These are phyloP conservation scores for Sanderia malayensis DNA, from an alignment of 30 jellyfish, hydroid and myxozoan genomes.

Conservation along the genomic window DNA sequence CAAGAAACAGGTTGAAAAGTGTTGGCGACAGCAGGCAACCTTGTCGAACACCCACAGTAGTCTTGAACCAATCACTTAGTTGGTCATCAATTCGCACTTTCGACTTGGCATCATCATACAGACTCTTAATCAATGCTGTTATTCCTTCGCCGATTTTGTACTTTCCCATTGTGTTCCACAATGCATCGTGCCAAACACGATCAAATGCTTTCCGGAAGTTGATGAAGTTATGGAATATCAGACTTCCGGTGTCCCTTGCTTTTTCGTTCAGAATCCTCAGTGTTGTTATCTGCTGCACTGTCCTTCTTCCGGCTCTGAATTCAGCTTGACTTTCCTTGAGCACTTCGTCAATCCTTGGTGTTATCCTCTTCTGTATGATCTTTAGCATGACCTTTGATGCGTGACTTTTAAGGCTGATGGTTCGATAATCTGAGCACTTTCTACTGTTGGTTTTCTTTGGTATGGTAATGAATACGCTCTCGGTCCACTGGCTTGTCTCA, in stretches of 20 bases:
- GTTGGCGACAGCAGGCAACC: too few species aligned
- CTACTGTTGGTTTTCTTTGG: constrained; percentile 39
- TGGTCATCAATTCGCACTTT: too few species aligned
- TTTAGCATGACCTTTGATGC: constrained; percentile 21
- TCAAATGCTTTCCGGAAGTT: too few species aligned
- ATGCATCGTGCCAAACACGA: too few species aligned
- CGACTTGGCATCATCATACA: too few species aligned
- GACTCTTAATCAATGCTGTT: too few species aligned
- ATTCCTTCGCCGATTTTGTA: too few species aligned
- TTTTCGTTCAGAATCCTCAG: constrained; percentile 23
- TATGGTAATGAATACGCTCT: constrained; percentile 11
- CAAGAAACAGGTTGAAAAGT: too few species aligned
- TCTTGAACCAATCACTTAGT: too few species aligned
- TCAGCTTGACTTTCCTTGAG: constrained; percentile 38
- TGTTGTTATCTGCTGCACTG: constrained; percentile 25
- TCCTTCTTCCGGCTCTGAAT: constrained; percentile 28
- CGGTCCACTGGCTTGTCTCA: constrained; percentile 38
- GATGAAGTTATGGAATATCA: constrained; percentile 21
- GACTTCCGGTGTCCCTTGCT: constrained; percentile 6
- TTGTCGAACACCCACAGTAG: too few species aligned
- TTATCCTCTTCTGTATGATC: constrained; percentile 13
- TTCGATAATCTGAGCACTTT: constrained; percentile 20
- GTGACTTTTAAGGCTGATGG: constrained; percentile 39
- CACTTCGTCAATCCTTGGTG: constrained; percentile 15
- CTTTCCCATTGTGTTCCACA: too few species aligned